A percentile compares a stretch with the other conserved stretches of the same genome.
phyloP scores from a whole-genome alignment of 2,888 invertebrate genomes.

The Buathra laborator region DNA sequence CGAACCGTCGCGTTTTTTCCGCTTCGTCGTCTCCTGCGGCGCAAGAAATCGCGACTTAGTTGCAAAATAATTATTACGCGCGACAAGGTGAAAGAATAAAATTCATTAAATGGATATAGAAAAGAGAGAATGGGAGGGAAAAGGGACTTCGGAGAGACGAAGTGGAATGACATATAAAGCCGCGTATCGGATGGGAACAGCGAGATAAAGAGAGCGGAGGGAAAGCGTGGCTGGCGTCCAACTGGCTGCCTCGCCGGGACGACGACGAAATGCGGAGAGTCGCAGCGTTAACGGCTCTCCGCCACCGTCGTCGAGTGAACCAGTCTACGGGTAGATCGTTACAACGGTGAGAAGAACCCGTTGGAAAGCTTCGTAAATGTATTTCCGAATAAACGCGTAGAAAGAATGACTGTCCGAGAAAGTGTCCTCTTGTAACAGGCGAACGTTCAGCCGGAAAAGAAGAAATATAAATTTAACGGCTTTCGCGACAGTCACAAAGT shows the following conservation, averaged over 20 bases:
- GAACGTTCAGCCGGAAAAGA: slow-evolving; percentile 22
- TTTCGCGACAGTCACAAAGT: neutral
- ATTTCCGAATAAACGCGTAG: slow-evolving; percentile 58
- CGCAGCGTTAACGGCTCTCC: slow-evolving; percentile 63
- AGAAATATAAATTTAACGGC: slow-evolving; percentile 37
- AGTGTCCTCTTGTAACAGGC: slow-evolving; percentile 1
- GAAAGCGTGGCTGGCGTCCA: slow-evolving; percentile 66
- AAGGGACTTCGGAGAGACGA: neutral
- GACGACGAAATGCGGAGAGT: slow-evolving; percentile 61
- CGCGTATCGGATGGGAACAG: slow-evolving; percentile 62
- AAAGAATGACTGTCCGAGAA: slow-evolving; percentile 14
- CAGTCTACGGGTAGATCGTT: slow-evolving; percentile 62
- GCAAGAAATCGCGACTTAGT: neutral
- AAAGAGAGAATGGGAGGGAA: slow-evolving; percentile 15
- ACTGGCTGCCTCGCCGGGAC: slow-evolving; percentile 62
- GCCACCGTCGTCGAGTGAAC: slow-evolving; percentile 11
- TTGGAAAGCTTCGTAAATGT: slow-evolving; percentile 60
- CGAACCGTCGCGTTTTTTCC: neutral
- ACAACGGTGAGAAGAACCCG: slow-evolving; percentile 50
- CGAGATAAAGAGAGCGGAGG: slow-evolving; percentile 27
- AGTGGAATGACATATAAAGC: slow-evolving; percentile 54
- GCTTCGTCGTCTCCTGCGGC: neutral
- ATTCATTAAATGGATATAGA: slow-evolving; percentile 26
- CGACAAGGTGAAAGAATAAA: slow-evolving; percentile 19
- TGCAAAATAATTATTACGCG: neutral